Base-by-base conservation (phyloP, 2,888 invertebrate species). In the Calameuta idolon region DNA sequence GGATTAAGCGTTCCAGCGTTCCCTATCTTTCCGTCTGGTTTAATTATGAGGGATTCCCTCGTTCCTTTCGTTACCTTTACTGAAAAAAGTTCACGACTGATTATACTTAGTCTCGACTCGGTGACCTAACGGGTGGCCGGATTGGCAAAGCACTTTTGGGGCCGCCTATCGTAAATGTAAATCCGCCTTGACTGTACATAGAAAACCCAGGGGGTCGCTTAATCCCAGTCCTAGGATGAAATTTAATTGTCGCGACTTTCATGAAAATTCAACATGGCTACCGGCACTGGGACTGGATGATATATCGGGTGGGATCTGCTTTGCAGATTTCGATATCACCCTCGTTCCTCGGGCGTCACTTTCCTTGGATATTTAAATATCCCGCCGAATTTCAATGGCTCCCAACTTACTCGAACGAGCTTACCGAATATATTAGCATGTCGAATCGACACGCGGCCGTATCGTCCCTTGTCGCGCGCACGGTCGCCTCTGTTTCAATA, bases 321-420 rank as follows among this genome's bases (percentile, higher is more conserved):
- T 83, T 83, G 84, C 85, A 84, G 85, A 84, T 85, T 83, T 80
- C 15, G 77, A 78, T 78, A 12, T 69, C 69, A 31, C 69, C 3
- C 55, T 35, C 34, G n/a, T 33, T 4, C 30, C 33, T 12, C 68
- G 68, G 37, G 12, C 75, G 73, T 40, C 55, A 23, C 55, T 15
- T 40, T 40, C 40, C 40, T 23, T 75, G 75, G 76, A 74, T 80
- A 79, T 79, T 82, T 83, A 79, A 80, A 79, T 81, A 76, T 79
- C 79, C 77, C 77, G 79, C 77, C 80, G 79, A 79, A 81, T 82
- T 81, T 35, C 77, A 74, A 55, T 55, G 55, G 55, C 23, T 55
- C 9, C 55, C 23, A 5, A 15, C 55, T 9, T 9, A 2, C 40
- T 23, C 15, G 4, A 12, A 40, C 40, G 15, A 40, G 40, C 40